A percentile compares a stretch with the other conserved stretches of the same genome.
phyloP scores from a whole-genome alignment of 1,140 invertebrate species.

The Drosophila arizonae region DNA sequence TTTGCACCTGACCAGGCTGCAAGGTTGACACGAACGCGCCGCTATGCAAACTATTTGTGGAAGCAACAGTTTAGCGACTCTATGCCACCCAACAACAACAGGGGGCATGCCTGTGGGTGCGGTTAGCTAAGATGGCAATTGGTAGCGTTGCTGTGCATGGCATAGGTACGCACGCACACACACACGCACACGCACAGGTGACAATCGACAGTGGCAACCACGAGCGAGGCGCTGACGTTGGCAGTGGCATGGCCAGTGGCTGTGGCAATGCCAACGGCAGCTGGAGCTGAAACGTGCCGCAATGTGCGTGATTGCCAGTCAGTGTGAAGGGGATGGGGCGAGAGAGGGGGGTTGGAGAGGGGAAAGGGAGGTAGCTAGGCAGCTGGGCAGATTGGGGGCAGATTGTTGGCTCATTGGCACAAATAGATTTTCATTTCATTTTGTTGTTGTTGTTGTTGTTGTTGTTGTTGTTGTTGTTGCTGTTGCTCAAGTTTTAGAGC shows the following conservation, averaged over 20 bases:
- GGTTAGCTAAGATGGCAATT: conserved; percentile 1
- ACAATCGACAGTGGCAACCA: conserved; percentile 49
- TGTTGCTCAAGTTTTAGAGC: conserved; percentile 32
- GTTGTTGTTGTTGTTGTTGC: conserved; percentile 18
- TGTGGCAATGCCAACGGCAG: background rate
- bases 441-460: conserved; percentile 10
- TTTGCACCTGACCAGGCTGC: conserved; percentile 65
- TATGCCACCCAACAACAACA: background rate
- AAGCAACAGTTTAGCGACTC: conserved; percentile 51
- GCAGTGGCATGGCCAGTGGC: no score
- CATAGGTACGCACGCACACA: conserved; percentile 30
- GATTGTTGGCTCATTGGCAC: conserved; percentile 37
- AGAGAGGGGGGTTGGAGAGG: background rate
- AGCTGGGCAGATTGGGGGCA: background rate
- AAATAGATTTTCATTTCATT: conserved; percentile 68
- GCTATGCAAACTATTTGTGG: conserved; percentile 73
- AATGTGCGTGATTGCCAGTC: conserved; percentile 55
- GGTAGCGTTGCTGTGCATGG: conserved; percentile 12
- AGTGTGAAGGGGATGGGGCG: no score
- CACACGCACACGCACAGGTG: conserved; percentile 48
- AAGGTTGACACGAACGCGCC: conserved; percentile 34
- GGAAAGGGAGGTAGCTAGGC: no score
- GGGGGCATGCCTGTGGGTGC: no score
- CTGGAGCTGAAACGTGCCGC: conserved; percentile 54
- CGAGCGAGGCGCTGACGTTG: conserved; percentile 13